Evolutionary conservation across 2,113 vertebrate species (phyloP).

Genomic region (Lophochroa leadbeateri): DNA sequence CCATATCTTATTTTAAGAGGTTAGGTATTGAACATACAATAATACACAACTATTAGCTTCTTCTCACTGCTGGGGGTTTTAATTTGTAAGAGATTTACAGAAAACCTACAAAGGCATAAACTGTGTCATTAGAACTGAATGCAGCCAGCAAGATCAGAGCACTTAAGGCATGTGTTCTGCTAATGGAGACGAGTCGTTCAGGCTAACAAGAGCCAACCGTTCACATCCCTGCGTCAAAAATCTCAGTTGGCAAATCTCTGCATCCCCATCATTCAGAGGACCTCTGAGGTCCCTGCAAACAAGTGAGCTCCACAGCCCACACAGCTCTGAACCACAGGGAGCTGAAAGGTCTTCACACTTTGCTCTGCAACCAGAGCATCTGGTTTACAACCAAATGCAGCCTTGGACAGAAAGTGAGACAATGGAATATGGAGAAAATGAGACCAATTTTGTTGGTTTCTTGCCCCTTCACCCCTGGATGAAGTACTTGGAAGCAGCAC

Average conservation of each 20-base stretch:
- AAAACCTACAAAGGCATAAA: not conserved
- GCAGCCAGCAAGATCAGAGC: not conserved
- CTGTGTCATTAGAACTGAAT: not conserved
- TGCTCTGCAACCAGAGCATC: not conserved
- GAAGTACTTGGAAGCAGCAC: not conserved
- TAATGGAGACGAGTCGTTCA: not conserved
- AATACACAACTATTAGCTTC: not conserved
- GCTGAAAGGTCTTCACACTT: not conserved
- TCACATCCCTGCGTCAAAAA: not conserved
- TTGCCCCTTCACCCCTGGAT: not conserved
- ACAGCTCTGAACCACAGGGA: too few species aligned
- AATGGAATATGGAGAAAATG: not conserved
- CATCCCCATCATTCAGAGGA: not conserved
- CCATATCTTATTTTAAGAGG: constrained; percentile 37
- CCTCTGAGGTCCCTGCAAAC: not conserved
- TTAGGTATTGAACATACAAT: not conserved
- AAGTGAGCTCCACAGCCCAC: not conserved
- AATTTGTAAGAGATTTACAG: constrained; percentile 12
- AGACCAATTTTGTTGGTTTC: not conserved
- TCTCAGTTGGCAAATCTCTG: not conserved
- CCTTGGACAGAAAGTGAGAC: not conserved
- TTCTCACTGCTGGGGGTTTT: not conserved
- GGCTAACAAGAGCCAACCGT: not conserved
- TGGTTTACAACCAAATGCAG: not conserved
- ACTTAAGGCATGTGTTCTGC: not conserved